Conservation (phyloP, 2,113 vertebrate species). For the Orientallactaga bullata region DNA sequence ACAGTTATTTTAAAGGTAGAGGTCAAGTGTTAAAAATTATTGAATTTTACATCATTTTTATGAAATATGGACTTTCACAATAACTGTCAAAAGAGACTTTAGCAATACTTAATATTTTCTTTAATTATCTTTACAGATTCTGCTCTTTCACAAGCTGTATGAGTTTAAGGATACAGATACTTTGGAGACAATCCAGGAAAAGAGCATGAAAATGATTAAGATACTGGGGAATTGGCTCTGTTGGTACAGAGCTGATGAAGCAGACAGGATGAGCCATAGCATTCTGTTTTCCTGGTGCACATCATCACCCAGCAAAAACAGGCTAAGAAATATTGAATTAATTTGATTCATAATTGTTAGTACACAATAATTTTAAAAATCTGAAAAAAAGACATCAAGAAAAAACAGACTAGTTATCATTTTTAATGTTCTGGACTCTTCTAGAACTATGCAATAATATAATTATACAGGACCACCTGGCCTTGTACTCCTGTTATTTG, state of each 20-base stretch:
- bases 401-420: neutral
- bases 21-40: constrained; percentile 64
- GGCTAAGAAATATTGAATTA: neutral
- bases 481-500: too few relatives aligned
- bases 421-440: too few relatives aligned
- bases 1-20: constrained; percentile 59
- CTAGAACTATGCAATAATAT: too few relatives aligned
- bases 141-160: constrained; percentile 47
- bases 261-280: neutral
- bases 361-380: constrained; percentile 13
- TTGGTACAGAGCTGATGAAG: constrained; percentile 59
- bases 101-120: constrained; percentile 68
- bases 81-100: constrained; percentile 72
- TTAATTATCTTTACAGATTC: constrained; percentile 77
- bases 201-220: constrained; percentile 78
- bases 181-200: constrained; percentile 74
- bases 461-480: too few relatives aligned
- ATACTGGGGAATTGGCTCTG: constrained; percentile 60
- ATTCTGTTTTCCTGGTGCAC: neutral
- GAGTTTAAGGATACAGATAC: constrained; percentile 70
- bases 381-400: neutral
- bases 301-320: neutral
- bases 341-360: neutral
- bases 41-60: constrained; percentile 71
- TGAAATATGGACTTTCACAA: constrained; percentile 74